A percentile compares a stretch with the other conserved stretches of the same genome.
phyloP scores from a whole-genome alignment of 1,140 invertebrate species.

The Agrypnia vestita region DNA sequence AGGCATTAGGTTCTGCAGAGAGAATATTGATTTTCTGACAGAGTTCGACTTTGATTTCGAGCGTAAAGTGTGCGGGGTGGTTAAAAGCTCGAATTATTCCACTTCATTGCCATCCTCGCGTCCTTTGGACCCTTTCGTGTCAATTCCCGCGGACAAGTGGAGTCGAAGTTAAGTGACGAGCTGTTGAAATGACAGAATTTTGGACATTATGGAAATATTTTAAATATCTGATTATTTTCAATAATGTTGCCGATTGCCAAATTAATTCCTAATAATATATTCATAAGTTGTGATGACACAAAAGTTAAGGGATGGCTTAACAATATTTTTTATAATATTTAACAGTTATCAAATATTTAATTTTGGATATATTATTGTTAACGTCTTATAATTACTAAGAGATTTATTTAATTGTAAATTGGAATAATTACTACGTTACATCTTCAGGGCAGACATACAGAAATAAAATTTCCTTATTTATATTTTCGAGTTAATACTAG shows the following conservation, averaged over 20 bases:
- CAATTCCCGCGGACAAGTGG: too few relatives aligned
- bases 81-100: conserved; percentile 4
- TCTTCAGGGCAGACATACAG: too few relatives aligned
- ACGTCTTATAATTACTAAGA: too few relatives aligned
- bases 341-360: neutral
- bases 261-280: neutral
- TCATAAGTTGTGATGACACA: neutral
- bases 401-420: too few relatives aligned
- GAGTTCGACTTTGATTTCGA: neutral
- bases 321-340: neutral
- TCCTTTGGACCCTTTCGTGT: neutral
- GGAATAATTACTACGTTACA: too few relatives aligned
- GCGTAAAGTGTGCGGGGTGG: neutral
- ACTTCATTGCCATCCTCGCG: neutral
- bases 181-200: neutral
- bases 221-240: neutral
- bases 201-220: neutral
- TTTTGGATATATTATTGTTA: neutral
- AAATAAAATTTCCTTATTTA: too few relatives aligned
- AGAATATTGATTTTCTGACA: neutral
- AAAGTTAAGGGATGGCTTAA: neutral
- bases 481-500: too few relatives aligned
- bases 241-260: neutral
- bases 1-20: neutral
- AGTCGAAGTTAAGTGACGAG: neutral